Percentiles rank a stretch among this genome's conserved stretches.
phyloP scores from a whole-genome alignment of 2,888 invertebrate species.

The Balanococcus diminutus region DNA sequence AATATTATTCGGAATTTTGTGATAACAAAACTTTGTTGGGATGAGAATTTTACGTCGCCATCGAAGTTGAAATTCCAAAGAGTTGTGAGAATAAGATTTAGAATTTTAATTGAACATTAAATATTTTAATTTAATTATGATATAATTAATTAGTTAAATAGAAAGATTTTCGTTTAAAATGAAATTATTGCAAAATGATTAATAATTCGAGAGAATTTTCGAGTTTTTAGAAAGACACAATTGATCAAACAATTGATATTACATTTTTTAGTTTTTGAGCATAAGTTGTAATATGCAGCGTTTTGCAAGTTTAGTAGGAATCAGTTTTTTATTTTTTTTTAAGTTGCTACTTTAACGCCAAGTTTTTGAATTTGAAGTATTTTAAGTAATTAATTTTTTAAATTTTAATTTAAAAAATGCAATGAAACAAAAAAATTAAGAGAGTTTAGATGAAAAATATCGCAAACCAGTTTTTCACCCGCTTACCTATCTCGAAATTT shows the following conservation, averaged over 20 bases:
- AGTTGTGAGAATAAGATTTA: not conserved
- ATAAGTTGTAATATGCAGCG: not conserved
- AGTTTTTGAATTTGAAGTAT: not conserved
- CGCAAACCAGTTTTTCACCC: not conserved
- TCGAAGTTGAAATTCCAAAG: not conserved
- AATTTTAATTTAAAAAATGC: not conserved
- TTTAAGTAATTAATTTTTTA: too few species aligned
- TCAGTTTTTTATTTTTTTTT: not conserved
- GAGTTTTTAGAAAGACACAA: not conserved
- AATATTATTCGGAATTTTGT: not conserved
- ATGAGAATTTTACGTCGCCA: not conserved
- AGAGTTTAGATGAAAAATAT: not conserved
- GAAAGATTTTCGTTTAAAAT: not conserved
- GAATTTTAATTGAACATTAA: not conserved
- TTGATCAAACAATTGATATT: too few species aligned
- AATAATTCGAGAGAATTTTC: not conserved
- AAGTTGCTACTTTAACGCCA: not conserved
- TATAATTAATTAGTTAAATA: not conserved
- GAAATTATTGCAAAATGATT: not conserved
- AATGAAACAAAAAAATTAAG: not conserved
- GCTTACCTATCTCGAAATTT: not conserved
- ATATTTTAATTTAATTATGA: not conserved
- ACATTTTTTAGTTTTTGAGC: not conserved
- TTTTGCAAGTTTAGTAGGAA: not conserved
- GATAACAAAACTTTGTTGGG: conserved; percentile 13